These are phyloP conservation scores for Ceyx cyanopectus DNA, from an alignment of 2,113 vertebrate species.

Conservation along the genomic window DNA sequence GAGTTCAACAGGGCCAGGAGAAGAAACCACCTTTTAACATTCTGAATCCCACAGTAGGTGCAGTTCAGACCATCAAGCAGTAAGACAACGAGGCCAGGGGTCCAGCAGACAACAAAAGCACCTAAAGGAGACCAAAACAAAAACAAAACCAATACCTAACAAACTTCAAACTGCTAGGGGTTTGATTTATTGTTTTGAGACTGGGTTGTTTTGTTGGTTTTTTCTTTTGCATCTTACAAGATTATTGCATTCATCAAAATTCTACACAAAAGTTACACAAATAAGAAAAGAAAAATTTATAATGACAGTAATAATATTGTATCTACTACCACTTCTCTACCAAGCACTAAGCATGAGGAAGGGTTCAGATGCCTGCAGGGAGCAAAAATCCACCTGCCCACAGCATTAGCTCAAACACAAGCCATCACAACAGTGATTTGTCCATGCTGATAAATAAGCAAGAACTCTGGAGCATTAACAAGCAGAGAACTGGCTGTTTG, in stretches of 20 bases:
- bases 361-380: not conserved
- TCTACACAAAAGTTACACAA: not conserved
- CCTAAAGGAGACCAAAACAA: constrained; percentile 74
- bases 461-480: not conserved
- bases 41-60: constrained; percentile 80
- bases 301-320: not conserved
- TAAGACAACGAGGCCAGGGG: constrained; percentile 90
- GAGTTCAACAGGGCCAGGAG: constrained; percentile 94
- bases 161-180: not conserved
- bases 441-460: not conserved
- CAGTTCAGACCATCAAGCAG: constrained; percentile 92
- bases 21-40: constrained; percentile 91
- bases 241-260: not conserved
- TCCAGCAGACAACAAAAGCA: constrained; percentile 97
- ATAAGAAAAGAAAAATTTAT: not conserved
- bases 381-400: not conserved
- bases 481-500: not conserved
- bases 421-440: not conserved
- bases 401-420: not conserved
- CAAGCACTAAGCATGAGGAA: not conserved
- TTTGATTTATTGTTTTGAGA: not conserved
- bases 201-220: not conserved
- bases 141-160: not conserved
- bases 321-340: not conserved
- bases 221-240: not conserved